Evolutionary conservation across 2,888 invertebrate genomes (phyloP), one percentile per base, ranked within the genome.

Genomic region (Pyrgus malvae): DNA sequence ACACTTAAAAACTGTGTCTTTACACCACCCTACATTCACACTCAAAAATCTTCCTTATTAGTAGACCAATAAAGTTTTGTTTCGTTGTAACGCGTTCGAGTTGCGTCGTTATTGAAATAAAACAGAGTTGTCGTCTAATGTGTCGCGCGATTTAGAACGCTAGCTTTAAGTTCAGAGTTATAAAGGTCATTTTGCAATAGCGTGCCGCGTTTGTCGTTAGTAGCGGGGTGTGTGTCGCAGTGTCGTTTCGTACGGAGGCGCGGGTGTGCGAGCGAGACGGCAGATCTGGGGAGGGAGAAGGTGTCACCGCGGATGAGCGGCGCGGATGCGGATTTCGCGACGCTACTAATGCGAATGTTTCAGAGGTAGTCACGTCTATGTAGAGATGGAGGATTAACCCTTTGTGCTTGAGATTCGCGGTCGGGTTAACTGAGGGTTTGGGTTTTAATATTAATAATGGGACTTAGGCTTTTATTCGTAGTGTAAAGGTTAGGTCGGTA

Each of bases 1-100:
- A 90, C 89, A 89, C 87, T 88, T 87, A 86, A 87, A 89, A 90
- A 89, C 81, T 84, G 87, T 89, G 89, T 89, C 90, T 89, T 81
- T 89, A 85, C 84, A 80, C 73, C 78, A 78, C 81, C 79, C 78
- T 72, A 66, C 67, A 58, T 56, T 50, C 21, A 37, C 62, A 65
- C 11, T 6, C 53, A 14, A 74, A 67, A 66, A 53, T 64, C 31
- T 56, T 31, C 27, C 58, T 58, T 77, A 67, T 37, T 1, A 0
- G 5, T 1, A 3, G 0, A 0, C 0, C 0, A 0, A 0, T 66
- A 80, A 68, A 71, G 78, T 68, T 62, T 45, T 69, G 37, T 64
- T 66, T 79, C 1, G 21, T 3, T 37, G 49, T 38, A 1, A 3
- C 1, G 0, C 17, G n/a, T 33, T 55, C 48, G 37, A 63, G 64